Base-by-base conservation (phyloP, 2,797 vertebrate genomes). In the Sebastes minor region DNA sequence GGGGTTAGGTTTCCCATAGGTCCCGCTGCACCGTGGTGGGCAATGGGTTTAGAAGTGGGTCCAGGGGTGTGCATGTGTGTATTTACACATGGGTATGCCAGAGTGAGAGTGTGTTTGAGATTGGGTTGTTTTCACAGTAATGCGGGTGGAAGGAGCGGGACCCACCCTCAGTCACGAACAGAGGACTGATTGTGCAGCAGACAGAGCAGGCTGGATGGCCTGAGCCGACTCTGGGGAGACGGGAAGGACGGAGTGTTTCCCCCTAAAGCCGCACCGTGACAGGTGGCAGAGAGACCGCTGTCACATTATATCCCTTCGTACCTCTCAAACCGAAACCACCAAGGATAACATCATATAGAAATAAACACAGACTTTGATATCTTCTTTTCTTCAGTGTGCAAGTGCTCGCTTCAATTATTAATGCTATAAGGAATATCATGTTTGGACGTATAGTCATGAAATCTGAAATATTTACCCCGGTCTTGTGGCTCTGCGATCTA, bases 41-140 rank as follows among this genome's bases (percentile, higher is more conserved):
- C 88, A 81, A 76, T 69, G 86, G 91, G 88, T 89, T 94, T 91
- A 87, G 93, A 90, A 92, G 88, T 91, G 81, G 83, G 88, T 90
- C 83, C 76, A 83, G 78, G 76, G 76, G 86, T 81, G 88, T 88
- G 84, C 83, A 61, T 89, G 88, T 81, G 89, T 91, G 86, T 94
- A 89, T 94, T 91, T 92, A 89, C 85, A 82, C 75, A 89, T 81
- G 87, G 77, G 77, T 86, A 86, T 86, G 89, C 86, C 77, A 87
- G 84, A 91, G 84, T 81, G 72, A 86, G 84, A 90, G 92, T 87
- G 91, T 89, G 83, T 91, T 92, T 93, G 91, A 94, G 92, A 93
- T 93, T 91, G 86, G 90, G 89, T 92, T 95, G 94, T 96, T 95
- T 95, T 95, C 90, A 92, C 86, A 93, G 92, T 88, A 87, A 80